Base-by-base conservation (phyloP, 2,797 vertebrate genomes). In the Poecilia picta region DNA sequence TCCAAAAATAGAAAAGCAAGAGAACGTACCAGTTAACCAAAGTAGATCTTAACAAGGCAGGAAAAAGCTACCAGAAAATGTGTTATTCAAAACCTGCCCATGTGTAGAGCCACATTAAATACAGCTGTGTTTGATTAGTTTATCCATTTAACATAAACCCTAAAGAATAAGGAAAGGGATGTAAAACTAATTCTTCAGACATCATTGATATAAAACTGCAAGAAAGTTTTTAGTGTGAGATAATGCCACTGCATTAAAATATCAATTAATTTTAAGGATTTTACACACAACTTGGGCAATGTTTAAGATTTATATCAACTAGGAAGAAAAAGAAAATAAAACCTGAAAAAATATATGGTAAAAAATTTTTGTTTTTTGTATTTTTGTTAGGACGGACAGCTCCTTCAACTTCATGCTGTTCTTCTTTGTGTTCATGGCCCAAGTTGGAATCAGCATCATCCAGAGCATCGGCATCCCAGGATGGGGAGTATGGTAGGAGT, bases 381-480 rank as follows among this genome's bases (percentile, higher is more conserved):
- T 74, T 80, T 75, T 73, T 68, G 7, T 43, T 76, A 99, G 98
- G 96, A 97, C 94, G 45, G 98, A 99, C 95, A 99, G 98, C 83
- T 99, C 98, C 81, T 99, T 99, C 94, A 98, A 98, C 93, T 99
- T 97, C 95, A 99, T 99, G 98, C 95, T 97, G 0, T 99, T 99
- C 93, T 99, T 99, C 93, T 99, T 99, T 90, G 97, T 98, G 68
- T 99, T 99, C 93, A 98, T 98, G 97, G 98, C 98, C 25, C 98
- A 99, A 94, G 91, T 98, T 85, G 97, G 97, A 83, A 98, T 99
- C 93, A 97, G 97, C 87, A 96, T 98, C 83, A 98, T 99, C 87
- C 98, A 99, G 89, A 96, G 97, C 0, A 97, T 99, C 25, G 98
- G 98, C 28, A 99, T 99, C 83, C 98, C 98, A 49, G 98, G 98